Evolutionary conservation across 2,888 invertebrate species (phyloP), one percentile per base, ranked within the genome.

Genomic region (Allophyes oxyacanthae): DNA sequence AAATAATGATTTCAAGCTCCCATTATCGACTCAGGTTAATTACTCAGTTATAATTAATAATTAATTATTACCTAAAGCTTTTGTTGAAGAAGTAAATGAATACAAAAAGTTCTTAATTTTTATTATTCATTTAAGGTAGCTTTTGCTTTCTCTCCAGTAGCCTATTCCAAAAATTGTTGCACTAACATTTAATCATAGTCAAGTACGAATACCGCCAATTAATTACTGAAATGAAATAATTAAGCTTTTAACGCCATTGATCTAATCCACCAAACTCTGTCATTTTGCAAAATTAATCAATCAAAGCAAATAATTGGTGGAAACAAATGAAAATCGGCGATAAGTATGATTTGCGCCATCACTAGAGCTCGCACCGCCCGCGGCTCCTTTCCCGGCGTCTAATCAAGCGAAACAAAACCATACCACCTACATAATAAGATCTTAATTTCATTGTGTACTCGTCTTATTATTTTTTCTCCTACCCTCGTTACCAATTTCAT

Each of bases 361-460:
- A 84, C 87, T 87, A 87, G 64, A 52, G 67, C 40, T 66, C 75
- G 54, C 70, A 71, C 75, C 77, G 81, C 82, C 79, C 70, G 82
- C 75, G 77, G 79, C 78, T 71, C 30, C 55, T 67, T 74, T 67
- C 56, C 61, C 64, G 41, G 14, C 15, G 15, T 43, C 52, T 52
- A 48, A 62, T 57, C 80, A 78, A 68, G 61, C 65, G 43, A 83
- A 81, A 83, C 70, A 74, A 71, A 72, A 80, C 84, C 78, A 69
- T 82, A 82, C 55, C 11, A 0, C 28, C 26, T 56, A 51, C 26
- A 28, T 15, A 56, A 79, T 85, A 90, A 79, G 81, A 78, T 78
- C 75, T 75, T 75, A 78, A 84, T 78, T 86, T 55, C 51, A 70
- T 72, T 79, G 75, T 65, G 28, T 37, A 38, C 44, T 56, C 42